Conservation (phyloP, 2,888 invertebrate genomes). For the Drosophila histrio region DNA sequence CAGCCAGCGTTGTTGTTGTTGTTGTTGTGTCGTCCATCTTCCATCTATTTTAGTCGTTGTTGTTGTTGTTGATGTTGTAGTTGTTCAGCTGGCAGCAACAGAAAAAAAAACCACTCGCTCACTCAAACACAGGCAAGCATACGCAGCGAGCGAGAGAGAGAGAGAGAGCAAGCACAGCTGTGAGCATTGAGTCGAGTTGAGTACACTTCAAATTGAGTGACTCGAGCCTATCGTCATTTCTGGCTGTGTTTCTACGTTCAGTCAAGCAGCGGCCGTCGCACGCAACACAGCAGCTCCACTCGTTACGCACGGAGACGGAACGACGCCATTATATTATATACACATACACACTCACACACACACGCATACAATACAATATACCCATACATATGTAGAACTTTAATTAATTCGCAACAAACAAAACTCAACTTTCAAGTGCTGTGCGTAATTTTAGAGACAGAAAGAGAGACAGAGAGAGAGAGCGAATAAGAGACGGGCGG, state of each 20-base stretch:
- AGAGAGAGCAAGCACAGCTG: too few species aligned
- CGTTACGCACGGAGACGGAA: slow-evolving; percentile 50
- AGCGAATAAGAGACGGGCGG: slow-evolving; percentile 57
- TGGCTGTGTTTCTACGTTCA: slow-evolving; percentile 25
- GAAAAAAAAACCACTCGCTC: slow-evolving; percentile 42
- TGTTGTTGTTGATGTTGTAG: slow-evolving; percentile 25
- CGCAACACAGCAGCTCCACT: slow-evolving; percentile 50
- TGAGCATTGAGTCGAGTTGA: slow-evolving; percentile 13
- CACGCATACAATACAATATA: slow-evolving; percentile 8
- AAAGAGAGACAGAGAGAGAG: slow-evolving; percentile 21
- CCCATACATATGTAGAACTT: slow-evolving; percentile 43
- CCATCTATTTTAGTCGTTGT: slow-evolving; percentile 12
- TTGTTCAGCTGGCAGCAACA: slow-evolving; percentile 44
- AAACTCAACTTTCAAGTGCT: slow-evolving; percentile 23
- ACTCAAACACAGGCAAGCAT: slow-evolving; percentile 36
- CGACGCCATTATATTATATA: slow-evolving; percentile 42
- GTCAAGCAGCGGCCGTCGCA: slow-evolving; percentile 64
- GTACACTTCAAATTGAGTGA: slow-evolving; percentile 11
- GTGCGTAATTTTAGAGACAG: slow-evolving; percentile 25
- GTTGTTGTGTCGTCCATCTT: slow-evolving; percentile 26
- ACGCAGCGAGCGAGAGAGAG: slow-evolving; percentile 10
- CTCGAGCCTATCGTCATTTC: slow-evolving; percentile 18
- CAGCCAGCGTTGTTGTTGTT: slow-evolving; percentile 24
- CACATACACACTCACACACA: slow-evolving; percentile 8
- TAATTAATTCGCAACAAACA: slow-evolving; percentile 47